Evolutionary conservation across 2,797 vertebrate species (phyloP).

Genomic region (Gastrophryne carolinensis): DNA sequence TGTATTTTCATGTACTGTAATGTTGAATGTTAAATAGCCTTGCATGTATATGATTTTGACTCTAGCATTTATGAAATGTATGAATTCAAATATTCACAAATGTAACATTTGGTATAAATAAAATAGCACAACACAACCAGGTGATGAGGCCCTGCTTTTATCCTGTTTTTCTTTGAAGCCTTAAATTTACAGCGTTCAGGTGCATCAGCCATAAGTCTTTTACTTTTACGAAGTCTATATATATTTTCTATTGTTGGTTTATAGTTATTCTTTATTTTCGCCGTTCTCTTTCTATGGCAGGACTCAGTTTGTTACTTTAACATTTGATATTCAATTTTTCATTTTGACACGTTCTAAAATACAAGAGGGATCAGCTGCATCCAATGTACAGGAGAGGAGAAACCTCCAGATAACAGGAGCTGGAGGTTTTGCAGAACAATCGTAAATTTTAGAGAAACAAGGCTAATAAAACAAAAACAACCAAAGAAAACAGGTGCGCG

Average conservation of each 20-base stretch:
- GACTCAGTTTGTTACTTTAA: constrained; percentile 11
- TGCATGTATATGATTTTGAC: too few relatives aligned
- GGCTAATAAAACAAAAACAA: not conserved
- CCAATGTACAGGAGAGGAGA: not conserved
- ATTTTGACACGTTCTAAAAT: constrained; percentile 40
- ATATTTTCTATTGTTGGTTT: not conserved
- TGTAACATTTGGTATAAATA: too few relatives aligned
- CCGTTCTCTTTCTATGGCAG: not conserved
- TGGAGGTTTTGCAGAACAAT: constrained; percentile 11
- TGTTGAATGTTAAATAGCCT: too few relatives aligned
- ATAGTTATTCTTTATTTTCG: not conserved
- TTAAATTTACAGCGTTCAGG: not conserved
- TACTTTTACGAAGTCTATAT: not conserved
- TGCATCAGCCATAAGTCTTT: not conserved
- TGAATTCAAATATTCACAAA: too few relatives aligned
- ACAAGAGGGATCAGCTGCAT: constrained; percentile 29
- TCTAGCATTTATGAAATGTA: too few relatives aligned
- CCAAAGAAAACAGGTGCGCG: not conserved
- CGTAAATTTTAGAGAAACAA: not conserved
- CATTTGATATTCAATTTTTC: constrained; percentile 37
- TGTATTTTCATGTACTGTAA: too few relatives aligned
- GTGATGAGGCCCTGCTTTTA: too few relatives aligned
- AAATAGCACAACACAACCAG: too few relatives aligned
- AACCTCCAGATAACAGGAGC: constrained; percentile 4
- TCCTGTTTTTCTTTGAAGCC: too few relatives aligned